These are phyloP conservation scores for Diacarnus erythraeanus DNA, from an alignment of 37 sponge, comb jelly and placozoan species.

Conservation along the genomic window DNA sequence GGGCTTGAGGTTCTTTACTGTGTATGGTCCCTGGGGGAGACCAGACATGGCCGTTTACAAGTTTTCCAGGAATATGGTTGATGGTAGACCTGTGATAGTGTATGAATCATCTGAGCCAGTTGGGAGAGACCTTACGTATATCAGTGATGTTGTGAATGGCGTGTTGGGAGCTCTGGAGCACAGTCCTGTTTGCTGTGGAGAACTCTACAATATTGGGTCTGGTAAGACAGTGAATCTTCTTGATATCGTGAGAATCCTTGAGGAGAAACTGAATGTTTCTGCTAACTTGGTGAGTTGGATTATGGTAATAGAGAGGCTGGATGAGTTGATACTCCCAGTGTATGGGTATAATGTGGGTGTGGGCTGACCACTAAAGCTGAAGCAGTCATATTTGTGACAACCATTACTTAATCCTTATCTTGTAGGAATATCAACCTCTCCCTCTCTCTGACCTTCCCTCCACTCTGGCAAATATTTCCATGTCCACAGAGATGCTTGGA, in stretches of 20 bases:
- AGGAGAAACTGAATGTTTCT: conserved; percentile 43
- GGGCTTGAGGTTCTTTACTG: conserved; percentile 74
- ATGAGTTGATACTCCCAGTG: too few relatives aligned
- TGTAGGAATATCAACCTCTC: conserved; percentile 56
- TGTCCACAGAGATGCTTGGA: conserved; percentile 28
- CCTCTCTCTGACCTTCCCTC: conserved; percentile 47
- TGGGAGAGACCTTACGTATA: conserved; percentile 75
- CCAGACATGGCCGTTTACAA: conserved; percentile 89
- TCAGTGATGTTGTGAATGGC: conserved; percentile 67
- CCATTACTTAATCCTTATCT: neutral
- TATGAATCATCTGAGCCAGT: conserved; percentile 17
- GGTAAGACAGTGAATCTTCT: conserved; percentile 48
- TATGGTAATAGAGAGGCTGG: too few relatives aligned
- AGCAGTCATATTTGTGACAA: too few relatives aligned
- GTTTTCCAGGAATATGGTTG: conserved; percentile 25
- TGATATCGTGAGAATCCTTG: conserved; percentile 41
- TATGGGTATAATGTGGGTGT: too few relatives aligned
- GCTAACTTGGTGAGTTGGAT: conserved; percentile 52
- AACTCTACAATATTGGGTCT: conserved; percentile 66
- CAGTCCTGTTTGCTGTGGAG: conserved; percentile 53
- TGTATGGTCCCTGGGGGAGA: conserved; percentile 87
- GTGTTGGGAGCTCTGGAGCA: conserved; percentile 46
- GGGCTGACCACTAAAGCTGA: neutral
- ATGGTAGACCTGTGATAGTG: conserved; percentile 1
- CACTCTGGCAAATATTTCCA: conserved; percentile 64